phyloP scores from a whole-genome alignment of 2,113 vertebrate genomes.

The Cettia cetti region DNA sequence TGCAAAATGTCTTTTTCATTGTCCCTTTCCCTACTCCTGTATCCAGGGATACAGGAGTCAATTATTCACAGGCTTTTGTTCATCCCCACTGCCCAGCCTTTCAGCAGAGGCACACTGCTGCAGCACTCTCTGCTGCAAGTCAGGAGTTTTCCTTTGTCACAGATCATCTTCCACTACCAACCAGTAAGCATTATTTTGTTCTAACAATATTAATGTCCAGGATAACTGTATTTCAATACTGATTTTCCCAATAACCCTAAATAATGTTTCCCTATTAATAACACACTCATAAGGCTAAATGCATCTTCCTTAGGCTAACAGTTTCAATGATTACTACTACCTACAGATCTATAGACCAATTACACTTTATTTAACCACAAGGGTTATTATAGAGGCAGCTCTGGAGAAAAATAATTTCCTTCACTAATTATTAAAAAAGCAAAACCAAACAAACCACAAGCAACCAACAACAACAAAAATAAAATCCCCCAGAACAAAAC shows the following conservation, averaged over 20 bases:
- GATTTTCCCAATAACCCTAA: conserved; percentile 51
- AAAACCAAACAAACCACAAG: neutral
- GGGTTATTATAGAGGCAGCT: neutral
- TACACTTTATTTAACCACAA: conserved; percentile 17
- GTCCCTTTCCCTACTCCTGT: neutral
- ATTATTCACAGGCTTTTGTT: neutral
- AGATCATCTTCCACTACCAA: neutral
- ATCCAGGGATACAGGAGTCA: neutral
- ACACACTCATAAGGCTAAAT: neutral
- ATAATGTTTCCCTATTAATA: conserved; percentile 41
- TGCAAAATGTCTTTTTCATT: neutral
- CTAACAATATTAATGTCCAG: neutral
- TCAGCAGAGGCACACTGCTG: neutral
- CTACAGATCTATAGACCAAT: neutral
- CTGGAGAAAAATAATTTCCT: neutral
- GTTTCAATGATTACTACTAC: neutral
- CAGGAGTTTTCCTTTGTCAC: neutral
- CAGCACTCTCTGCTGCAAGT: neutral
- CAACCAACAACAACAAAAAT: no score
- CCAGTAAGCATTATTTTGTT: neutral
- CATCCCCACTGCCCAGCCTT: neutral
- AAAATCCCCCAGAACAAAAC: neutral
- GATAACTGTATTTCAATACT: conserved; percentile 16
- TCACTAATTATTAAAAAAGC: neutral
- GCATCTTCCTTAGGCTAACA: conserved; percentile 6